These are phyloP conservation scores for Pogonocichla stellata DNA, from an alignment of 2,113 vertebrate genomes.

Conservation along the genomic window DNA sequence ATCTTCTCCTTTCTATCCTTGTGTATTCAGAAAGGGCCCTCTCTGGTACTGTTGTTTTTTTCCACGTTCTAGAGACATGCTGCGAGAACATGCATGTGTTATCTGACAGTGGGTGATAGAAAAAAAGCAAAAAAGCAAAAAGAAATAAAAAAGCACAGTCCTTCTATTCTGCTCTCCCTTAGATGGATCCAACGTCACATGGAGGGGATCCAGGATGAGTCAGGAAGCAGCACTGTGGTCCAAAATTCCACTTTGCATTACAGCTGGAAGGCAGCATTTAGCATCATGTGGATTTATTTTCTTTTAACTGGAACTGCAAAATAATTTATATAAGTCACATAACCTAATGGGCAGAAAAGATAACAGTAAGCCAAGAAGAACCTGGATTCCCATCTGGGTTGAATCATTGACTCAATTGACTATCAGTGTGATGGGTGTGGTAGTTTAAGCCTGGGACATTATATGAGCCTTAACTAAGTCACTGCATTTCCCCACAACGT, in stretches of 20 bases:
- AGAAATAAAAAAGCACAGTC: background rate
- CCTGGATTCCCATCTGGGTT: conserved; percentile 38
- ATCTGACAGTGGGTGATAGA: background rate
- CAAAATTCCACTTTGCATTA: conserved; percentile 58
- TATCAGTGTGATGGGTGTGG: conserved; percentile 29
- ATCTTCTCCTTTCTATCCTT: background rate
- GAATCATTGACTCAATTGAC: background rate
- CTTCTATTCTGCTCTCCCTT: background rate
- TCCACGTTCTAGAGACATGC: background rate
- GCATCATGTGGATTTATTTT: conserved; percentile 52
- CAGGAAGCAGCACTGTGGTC: conserved; percentile 16
- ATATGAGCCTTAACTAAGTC: background rate
- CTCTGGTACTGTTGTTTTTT: background rate
- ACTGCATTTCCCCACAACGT: background rate
- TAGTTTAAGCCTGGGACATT: background rate
- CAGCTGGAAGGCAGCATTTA: conserved; percentile 38
- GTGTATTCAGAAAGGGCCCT: background rate
- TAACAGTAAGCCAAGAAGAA: conserved; percentile 38
- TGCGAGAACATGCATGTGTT: background rate
- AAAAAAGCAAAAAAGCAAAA: background rate
- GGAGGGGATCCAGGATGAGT: conserved; percentile 55
- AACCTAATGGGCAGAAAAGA: conserved; percentile 24
- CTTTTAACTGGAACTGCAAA: conserved; percentile 16
- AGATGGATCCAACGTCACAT: conserved; percentile 9
- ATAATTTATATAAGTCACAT: conserved; percentile 38